These are phyloP conservation scores for Hypsibius dujardini DNA, from an alignment of 1,140 invertebrate genomes.

Conservation along the genomic window DNA sequence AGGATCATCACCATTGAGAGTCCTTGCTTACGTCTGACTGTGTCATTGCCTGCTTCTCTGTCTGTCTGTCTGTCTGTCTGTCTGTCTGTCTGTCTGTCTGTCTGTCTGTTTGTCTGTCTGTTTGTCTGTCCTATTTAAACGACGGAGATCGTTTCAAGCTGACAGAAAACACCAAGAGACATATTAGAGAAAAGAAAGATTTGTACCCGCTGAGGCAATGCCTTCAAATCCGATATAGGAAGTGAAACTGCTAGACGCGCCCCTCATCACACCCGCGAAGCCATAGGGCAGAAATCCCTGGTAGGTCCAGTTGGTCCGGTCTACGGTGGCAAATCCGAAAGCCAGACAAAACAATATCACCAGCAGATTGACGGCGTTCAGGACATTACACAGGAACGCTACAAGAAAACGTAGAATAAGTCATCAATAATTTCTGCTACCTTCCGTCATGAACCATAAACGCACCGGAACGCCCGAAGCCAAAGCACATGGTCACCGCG, in stretches of 20 bases:
- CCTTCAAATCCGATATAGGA: conserved; percentile 6
- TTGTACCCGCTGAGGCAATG: conserved; percentile 4
- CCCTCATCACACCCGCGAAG: neutral
- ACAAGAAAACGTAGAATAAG: neutral
- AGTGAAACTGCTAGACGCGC: neutral
- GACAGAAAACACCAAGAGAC: too few relatives aligned
- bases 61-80: too few relatives aligned
- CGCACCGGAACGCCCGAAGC: neutral
- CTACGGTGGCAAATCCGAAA: neutral
- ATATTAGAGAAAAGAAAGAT: too few relatives aligned
- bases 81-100: too few relatives aligned
- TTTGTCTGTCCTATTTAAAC: too few relatives aligned
- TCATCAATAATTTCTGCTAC: neutral
- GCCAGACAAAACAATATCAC: neutral
- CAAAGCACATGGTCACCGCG: neutral
- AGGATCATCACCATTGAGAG: too few relatives aligned
- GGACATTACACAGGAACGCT: neutral
- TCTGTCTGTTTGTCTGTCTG: too few relatives aligned
- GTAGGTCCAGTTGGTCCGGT: neutral
- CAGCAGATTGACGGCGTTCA: neutral
- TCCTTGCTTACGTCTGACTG: too few relatives aligned
- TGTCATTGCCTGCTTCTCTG: too few relatives aligned
- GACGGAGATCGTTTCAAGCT: too few relatives aligned
- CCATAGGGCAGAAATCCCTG: neutral
- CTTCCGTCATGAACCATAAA: neutral